Conservation (phyloP, 2,113 vertebrate genomes). For the Gyps fulvus region DNA sequence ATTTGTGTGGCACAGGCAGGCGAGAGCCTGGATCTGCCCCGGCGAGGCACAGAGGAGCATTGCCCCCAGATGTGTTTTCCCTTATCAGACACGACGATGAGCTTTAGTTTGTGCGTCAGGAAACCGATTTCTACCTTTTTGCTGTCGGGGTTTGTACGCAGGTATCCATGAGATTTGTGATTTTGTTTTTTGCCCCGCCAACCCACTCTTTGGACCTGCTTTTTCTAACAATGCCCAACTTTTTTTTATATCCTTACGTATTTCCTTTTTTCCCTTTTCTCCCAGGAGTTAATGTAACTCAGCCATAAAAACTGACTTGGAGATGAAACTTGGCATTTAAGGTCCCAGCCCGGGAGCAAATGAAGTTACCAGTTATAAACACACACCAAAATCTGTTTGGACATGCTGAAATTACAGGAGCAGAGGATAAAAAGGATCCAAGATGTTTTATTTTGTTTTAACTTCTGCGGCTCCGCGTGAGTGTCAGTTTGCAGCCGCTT, state of each 20-base stretch:
- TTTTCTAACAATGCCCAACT: background rate
- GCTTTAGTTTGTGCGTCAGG: background rate
- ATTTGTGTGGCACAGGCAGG: background rate
- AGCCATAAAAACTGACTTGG: slow-evolving; percentile 40
- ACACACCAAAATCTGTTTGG: slow-evolving; percentile 65
- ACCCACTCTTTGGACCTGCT: background rate
- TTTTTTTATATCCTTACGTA: background rate
- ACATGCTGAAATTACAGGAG: slow-evolving; percentile 63
- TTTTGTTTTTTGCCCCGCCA: background rate
- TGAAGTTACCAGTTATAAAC: slow-evolving; percentile 64
- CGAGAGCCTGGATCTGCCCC: background rate
- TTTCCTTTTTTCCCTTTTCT: background rate
- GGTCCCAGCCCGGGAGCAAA: slow-evolving; percentile 62
- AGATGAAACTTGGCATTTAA: slow-evolving; percentile 65
- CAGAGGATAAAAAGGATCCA: slow-evolving; percentile 57
- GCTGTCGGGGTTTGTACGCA: background rate
- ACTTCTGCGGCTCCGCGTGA: background rate
- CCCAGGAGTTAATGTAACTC: background rate
- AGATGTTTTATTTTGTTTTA: slow-evolving; percentile 30
- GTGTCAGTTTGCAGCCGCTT: background rate
- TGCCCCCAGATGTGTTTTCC: background rate
- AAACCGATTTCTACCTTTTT: background rate
- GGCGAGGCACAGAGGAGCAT: accelerated
- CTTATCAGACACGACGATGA: background rate
- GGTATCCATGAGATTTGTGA: accelerated